Conservation (phyloP, 2,113 vertebrate species). For the Salvator merianae region DNA sequence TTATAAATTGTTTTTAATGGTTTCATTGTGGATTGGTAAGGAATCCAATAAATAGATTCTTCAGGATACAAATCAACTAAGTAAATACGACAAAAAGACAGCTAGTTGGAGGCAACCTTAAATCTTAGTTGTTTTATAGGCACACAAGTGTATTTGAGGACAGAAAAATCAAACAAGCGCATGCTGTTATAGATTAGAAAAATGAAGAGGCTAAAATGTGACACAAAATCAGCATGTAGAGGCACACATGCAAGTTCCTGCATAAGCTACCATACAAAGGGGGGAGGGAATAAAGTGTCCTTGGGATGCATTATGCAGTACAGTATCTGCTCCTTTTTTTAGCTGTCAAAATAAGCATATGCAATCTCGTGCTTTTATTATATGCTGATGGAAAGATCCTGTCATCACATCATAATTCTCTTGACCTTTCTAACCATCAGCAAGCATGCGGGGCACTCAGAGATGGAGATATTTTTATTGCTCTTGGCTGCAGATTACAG, state of each 20-base stretch:
- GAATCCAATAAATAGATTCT: too few relatives aligned
- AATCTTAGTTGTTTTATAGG: background rate
- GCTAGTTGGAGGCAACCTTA: too few relatives aligned
- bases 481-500: background rate
- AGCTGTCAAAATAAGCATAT: background rate
- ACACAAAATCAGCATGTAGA: background rate
- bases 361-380: conserved; percentile 9
- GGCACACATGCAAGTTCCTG: background rate
- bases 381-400: conserved; percentile 8
- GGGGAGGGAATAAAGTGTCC: background rate
- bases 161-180: background rate
- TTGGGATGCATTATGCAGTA: background rate
- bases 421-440: conserved; percentile 45
- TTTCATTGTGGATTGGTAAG: too few relatives aligned
- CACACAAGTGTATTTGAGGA: background rate
- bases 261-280: background rate
- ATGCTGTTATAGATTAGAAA: background rate
- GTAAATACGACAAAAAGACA: too few relatives aligned
- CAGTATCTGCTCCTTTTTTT: background rate
- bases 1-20: too few relatives aligned
- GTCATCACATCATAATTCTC: conserved; percentile 33
- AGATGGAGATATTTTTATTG: conserved; percentile 11
- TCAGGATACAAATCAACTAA: too few relatives aligned
- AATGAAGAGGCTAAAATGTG: too few relatives aligned
- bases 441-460: background rate